A percentile compares a stretch with the other conserved stretches of the same genome.
Conservation (phyloP, 2,888 invertebrate genomes). For the Brenthis daphne region DNA sequence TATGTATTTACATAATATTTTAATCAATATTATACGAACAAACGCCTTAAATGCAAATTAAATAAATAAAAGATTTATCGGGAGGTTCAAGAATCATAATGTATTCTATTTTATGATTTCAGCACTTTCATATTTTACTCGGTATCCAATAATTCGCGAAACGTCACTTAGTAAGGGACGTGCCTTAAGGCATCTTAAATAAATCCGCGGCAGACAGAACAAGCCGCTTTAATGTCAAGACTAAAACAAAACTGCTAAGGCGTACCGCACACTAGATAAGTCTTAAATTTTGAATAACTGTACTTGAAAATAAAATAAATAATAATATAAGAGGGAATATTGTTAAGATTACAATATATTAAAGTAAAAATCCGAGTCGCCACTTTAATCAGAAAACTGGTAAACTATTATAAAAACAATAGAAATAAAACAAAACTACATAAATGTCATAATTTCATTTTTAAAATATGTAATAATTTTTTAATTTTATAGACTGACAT, state of each 20-base stretch:
- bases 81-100: too few relatives aligned
- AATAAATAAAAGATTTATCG: not conserved
- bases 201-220: conserved; percentile 67
- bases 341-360: too few relatives aligned
- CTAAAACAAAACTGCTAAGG: conserved; percentile 62
- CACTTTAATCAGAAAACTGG: too few relatives aligned
- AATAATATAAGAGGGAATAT: too few relatives aligned
- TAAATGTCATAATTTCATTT: not conserved
- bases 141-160: conserved; percentile 33
- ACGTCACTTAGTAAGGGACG: conserved; percentile 37
- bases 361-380: too few relatives aligned
- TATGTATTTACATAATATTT: too few relatives aligned
- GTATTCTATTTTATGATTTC: not conserved
- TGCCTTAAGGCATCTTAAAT: conserved; percentile 50
- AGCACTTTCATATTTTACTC: conserved; percentile 1
- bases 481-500: too few relatives aligned
- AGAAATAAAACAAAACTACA: too few relatives aligned
- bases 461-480: not conserved
- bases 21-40: too few relatives aligned
- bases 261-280: conserved; percentile 15
- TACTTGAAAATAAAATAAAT: too few relatives aligned
- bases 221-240: conserved; percentile 69
- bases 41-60: not conserved
- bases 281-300: not conserved
- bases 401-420: too few relatives aligned